These are phyloP conservation scores for Neodon shergylaensis DNA, from an alignment of 2,113 vertebrate species.

Conservation along the genomic window DNA sequence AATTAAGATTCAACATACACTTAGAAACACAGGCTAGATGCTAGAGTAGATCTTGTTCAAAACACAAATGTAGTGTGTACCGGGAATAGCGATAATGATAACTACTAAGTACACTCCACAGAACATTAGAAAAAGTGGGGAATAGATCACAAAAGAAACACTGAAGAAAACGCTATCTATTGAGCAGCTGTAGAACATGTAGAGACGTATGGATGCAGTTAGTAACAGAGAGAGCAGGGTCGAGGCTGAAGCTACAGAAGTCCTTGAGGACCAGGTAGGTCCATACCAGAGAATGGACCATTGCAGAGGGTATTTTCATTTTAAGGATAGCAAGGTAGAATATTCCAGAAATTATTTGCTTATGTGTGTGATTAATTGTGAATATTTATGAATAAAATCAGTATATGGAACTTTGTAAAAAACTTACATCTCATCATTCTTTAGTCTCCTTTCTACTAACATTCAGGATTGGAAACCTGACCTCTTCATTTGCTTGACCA, in stretches of 20 bases:
- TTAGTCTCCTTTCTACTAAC: background rate
- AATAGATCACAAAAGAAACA: background rate
- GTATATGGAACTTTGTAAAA: background rate
- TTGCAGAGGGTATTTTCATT: background rate
- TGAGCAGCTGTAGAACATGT: background rate
- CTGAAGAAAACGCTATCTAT: background rate
- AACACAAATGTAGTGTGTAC: background rate
- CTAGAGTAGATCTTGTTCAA: background rate
- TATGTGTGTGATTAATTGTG: background rate
- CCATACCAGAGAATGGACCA: background rate
- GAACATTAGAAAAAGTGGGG: background rate
- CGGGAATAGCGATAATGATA: background rate
- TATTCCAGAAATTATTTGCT: background rate
- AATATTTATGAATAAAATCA: background rate
- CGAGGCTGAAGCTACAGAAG: background rate
- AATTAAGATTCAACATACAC: background rate
- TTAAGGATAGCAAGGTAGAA: background rate
- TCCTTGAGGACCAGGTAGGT: background rate
- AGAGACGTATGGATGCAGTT: background rate
- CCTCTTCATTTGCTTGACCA: constrained; percentile 26
- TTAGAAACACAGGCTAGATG: background rate
- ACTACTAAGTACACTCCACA: accelerated
- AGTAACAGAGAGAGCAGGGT: background rate
- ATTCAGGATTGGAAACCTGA: background rate
- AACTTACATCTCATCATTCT: background rate